Conservation (phyloP, 2,113 vertebrate species). For the Actenoides lindsayi region DNA sequence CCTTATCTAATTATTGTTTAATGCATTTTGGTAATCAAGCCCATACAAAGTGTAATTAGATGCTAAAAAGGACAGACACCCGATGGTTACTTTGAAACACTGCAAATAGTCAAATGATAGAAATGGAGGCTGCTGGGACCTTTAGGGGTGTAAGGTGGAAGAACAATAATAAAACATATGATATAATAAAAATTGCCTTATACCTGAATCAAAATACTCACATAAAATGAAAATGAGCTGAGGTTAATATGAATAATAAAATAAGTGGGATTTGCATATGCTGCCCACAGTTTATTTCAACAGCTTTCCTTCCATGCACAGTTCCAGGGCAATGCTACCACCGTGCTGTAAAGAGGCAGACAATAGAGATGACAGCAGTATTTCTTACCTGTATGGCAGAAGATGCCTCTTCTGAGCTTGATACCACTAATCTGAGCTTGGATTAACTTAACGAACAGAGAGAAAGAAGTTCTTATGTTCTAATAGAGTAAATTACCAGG, state of each 20-base stretch:
- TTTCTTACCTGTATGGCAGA: neutral
- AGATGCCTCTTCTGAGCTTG: neutral
- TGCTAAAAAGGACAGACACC: slow-evolving; percentile 63
- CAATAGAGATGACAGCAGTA: fast-evolving
- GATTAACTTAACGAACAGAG: neutral
- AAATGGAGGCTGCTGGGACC: neutral
- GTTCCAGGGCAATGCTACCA: neutral
- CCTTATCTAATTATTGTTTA: slow-evolving; percentile 80
- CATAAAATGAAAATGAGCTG: neutral
- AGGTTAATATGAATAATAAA: neutral
- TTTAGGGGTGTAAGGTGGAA: neutral
- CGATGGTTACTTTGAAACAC: slow-evolving; percentile 16
- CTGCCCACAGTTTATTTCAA: neutral
- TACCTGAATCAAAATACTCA: slow-evolving; percentile 2
- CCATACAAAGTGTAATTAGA: slow-evolving; percentile 69
- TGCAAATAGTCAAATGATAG: slow-evolving; percentile 1
- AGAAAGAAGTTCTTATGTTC: neutral
- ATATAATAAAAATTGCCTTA: neutral
- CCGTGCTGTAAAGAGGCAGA: fast-evolving
- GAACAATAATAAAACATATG: neutral
- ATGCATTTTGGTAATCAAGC: slow-evolving; percentile 75
- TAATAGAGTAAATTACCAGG: neutral
- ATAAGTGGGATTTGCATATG: neutral
- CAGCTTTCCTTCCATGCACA: neutral
- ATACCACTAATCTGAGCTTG: neutral